Conservation (phyloP, 2,888 invertebrate genomes). For the Plagodis dolabraria region DNA sequence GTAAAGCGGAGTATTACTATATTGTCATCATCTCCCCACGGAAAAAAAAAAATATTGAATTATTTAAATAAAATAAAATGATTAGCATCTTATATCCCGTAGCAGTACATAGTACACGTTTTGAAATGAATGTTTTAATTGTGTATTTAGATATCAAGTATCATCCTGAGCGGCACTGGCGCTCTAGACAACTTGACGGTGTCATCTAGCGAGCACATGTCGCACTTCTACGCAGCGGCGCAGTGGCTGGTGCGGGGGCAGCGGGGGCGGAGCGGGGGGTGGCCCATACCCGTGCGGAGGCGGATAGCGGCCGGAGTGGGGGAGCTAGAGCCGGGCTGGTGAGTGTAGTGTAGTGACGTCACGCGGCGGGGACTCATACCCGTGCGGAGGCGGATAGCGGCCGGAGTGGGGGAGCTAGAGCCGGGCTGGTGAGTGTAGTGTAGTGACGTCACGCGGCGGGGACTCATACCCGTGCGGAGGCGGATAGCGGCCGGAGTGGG, state of each 20-base stretch:
- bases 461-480: too few relatives aligned
- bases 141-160: constrained; percentile 80
- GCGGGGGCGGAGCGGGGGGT: constrained; percentile 93
- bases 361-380: too few relatives aligned
- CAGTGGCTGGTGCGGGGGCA: constrained; percentile 96
- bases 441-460: too few relatives aligned
- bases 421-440: too few relatives aligned
- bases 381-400: too few relatives aligned
- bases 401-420: too few relatives aligned
- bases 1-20: too few relatives aligned
- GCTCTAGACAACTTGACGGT: constrained; percentile 91
- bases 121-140: neutral
- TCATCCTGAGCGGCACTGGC: constrained; percentile 89
- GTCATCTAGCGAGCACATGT: constrained; percentile 93
- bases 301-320: constrained; percentile 25
- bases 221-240: constrained; percentile 96
- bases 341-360: constrained; percentile 85
- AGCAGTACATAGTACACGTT: neutral
- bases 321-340: constrained; percentile 33
- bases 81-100: neutral
- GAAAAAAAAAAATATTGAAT: too few relatives aligned
- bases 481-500: too few relatives aligned
- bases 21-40: too few relatives aligned
- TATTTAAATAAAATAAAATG: too few relatives aligned
- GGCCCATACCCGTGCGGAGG: constrained; percentile 93